These are phyloP conservation scores for Galaxias olidus DNA, from an alignment of 2,797 vertebrate genomes.

Conservation along the genomic window DNA sequence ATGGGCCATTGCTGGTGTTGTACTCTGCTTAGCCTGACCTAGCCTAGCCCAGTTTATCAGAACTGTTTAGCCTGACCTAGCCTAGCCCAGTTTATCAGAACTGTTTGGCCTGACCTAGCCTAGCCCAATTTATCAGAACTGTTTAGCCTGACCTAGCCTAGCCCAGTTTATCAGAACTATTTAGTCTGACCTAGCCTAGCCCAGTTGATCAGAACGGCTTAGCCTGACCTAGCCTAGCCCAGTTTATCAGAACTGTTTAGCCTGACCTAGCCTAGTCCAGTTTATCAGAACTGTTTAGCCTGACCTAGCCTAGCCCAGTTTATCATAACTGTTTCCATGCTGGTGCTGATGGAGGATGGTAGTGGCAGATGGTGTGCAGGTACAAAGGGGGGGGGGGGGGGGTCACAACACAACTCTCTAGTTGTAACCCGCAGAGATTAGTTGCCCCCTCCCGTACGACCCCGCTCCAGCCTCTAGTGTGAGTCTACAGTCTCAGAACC, in stretches of 20 bases:
- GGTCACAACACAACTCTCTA: constrained; percentile 13
- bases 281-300: too few species aligned
- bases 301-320: constrained; percentile 19
- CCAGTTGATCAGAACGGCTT: too few species aligned
- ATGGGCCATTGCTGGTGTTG: too few species aligned
- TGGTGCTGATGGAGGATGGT: constrained; percentile 16
- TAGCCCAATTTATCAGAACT: not conserved
- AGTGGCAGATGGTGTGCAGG: constrained; percentile 43
- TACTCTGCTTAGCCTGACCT: not conserved
- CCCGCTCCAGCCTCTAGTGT: not conserved
- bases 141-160: too few species aligned
- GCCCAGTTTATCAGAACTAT: too few species aligned
- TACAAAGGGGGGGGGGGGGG: constrained; percentile 22
- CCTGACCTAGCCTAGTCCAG: too few species aligned
- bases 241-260: too few species aligned
- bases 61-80: constrained; percentile 14
- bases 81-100: constrained; percentile 9
- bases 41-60: constrained; percentile 14
- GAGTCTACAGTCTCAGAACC: not conserved
- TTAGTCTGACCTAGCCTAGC: not conserved
- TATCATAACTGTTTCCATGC: constrained; percentile 4
- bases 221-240: not conserved
- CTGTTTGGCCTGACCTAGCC: constrained; percentile 22
- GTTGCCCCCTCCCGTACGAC: not conserved
- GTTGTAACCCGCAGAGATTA: constrained; percentile 38